phyloP scores from a whole-genome alignment of 2,797 vertebrate species.

The Dendrocincla tyrannina region DNA sequence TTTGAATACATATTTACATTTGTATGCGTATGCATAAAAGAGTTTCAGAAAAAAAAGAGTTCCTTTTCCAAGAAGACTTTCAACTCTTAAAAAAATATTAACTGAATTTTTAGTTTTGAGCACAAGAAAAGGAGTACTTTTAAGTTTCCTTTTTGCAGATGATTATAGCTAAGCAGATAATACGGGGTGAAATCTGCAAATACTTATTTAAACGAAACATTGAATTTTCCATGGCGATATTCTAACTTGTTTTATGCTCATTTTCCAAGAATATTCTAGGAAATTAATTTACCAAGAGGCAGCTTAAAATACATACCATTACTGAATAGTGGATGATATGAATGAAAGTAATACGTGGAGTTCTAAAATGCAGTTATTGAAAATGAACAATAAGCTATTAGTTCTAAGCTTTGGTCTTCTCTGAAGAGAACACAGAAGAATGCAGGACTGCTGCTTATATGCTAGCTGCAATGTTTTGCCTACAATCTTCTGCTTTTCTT shows the following conservation, averaged over 20 bases:
- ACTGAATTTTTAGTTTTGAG: neutral
- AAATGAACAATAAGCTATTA: slow-evolving; percentile 35
- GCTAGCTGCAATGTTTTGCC: neutral
- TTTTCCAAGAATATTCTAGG: slow-evolving; percentile 17
- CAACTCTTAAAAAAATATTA: neutral
- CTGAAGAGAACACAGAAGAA: neutral
- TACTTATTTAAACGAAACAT: slow-evolving; percentile 42
- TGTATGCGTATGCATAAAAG: neutral
- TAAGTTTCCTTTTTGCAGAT: neutral
- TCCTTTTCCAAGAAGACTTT: neutral
- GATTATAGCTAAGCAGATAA: neutral
- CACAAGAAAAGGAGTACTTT: neutral
- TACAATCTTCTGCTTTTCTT: neutral
- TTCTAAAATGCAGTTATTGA: slow-evolving; percentile 38
- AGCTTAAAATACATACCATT: slow-evolving; percentile 19
- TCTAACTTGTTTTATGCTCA: slow-evolving; percentile 7
- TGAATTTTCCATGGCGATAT: slow-evolving; percentile 1
- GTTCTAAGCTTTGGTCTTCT: neutral
- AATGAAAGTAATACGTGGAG: neutral
- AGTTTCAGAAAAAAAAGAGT: neutral
- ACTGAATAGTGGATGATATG: neutral
- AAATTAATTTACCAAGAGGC: slow-evolving; percentile 23
- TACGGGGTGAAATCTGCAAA: neutral
- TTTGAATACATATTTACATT: neutral
- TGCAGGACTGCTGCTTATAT: neutral